phyloP scores from a whole-genome alignment of 2,888 invertebrate genomes.

The Xanthia togata region DNA sequence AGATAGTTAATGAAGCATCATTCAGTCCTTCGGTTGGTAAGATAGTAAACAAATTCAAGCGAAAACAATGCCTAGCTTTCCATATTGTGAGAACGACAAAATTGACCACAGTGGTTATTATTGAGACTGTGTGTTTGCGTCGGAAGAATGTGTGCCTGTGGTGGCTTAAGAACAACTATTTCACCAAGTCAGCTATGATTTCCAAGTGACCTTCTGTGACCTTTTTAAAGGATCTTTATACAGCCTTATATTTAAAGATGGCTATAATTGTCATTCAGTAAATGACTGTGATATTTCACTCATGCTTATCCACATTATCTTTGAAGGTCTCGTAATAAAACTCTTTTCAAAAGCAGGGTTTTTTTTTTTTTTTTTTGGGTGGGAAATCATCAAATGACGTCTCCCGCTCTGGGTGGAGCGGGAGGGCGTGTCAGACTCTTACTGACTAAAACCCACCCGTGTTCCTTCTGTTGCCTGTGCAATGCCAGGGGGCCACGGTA shows the following conservation, averaged over 20 bases:
- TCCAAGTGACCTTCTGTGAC: background rate
- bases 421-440: too few species aligned
- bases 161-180: background rate
- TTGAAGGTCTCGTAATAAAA: background rate
- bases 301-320: background rate
- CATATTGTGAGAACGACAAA: slow-evolving; percentile 7
- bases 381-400: too few species aligned
- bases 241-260: background rate
- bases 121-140: too few species aligned
- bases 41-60: background rate
- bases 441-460: too few species aligned
- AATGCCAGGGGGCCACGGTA: too few species aligned
- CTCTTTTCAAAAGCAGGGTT: background rate
- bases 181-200: background rate
- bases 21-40: background rate
- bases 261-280: background rate
- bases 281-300: background rate
- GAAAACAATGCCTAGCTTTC: background rate
- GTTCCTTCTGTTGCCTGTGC: too few species aligned
- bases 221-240: background rate
- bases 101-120: slow-evolving; percentile 3
- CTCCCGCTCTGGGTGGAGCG: too few species aligned
- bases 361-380: too few species aligned
- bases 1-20: background rate
- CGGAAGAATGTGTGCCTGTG: background rate